Percentiles rank a stretch among this genome's conserved stretches.
phyloP scores from a whole-genome alignment of 2,113 vertebrate genomes.

The Drymodes brunneopygia region DNA sequence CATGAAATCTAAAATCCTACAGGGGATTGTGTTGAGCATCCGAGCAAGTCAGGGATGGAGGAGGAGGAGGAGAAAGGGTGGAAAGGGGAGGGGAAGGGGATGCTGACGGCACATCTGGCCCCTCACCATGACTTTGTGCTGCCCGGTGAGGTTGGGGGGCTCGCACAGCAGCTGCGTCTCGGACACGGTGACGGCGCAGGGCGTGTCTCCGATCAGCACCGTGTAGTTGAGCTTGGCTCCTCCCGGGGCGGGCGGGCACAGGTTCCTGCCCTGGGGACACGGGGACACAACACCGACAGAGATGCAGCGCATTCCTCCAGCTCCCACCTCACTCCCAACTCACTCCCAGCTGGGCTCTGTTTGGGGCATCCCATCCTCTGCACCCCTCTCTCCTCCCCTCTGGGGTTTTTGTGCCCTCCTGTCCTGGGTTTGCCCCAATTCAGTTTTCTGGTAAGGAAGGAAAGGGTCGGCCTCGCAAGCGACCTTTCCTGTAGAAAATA shows the following conservation, averaged over 20 bases:
- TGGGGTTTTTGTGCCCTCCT: background rate
- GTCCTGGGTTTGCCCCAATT: too few species aligned
- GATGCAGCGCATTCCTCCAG: background rate
- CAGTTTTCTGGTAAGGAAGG: too few species aligned
- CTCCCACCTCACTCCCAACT: background rate
- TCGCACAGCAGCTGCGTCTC: constrained; percentile 97
- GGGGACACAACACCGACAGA: background rate
- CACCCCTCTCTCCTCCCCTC: too few species aligned
- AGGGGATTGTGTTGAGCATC: background rate
- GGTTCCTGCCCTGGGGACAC: constrained; percentile 89
- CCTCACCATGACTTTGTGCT: constrained; percentile 92
- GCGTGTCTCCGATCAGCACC: constrained; percentile 90
- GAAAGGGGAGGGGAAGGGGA: background rate
- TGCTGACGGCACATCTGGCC: fast-evolving
- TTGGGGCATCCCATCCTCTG: fast-evolving
- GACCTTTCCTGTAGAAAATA: too few species aligned
- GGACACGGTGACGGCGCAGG: constrained; percentile 91
- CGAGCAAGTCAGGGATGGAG: background rate
- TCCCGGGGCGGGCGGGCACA: constrained; percentile 89
- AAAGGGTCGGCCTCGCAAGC: too few species aligned
- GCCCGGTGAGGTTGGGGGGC: constrained; percentile 90
- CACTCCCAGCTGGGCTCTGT: fast-evolving
- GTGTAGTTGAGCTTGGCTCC: constrained; percentile 98
- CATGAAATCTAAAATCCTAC: background rate
- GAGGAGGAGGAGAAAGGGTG: background rate